phyloP scores from a whole-genome alignment of 2,113 vertebrate species.

The Galemys pyrenaicus region DNA sequence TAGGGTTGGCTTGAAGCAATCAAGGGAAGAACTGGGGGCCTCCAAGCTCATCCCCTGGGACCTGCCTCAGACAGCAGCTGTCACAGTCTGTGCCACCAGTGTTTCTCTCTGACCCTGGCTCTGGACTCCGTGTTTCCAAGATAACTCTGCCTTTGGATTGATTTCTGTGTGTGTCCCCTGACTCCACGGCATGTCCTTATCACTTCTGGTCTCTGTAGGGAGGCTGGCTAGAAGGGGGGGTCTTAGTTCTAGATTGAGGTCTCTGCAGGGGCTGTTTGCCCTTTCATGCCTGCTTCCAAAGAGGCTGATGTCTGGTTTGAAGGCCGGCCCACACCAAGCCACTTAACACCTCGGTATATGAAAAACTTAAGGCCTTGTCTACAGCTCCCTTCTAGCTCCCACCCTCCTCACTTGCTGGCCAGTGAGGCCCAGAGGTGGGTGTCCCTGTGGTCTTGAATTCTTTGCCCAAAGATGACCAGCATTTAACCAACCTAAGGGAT shows the following conservation, averaged over 20 bases:
- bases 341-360: not conserved
- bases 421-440: not conserved
- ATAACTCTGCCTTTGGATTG: constrained; percentile 3
- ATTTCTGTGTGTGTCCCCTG: not conserved
- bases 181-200: not conserved
- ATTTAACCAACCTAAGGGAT: not conserved
- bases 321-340: not conserved
- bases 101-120: not conserved
- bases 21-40: not conserved
- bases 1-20: not conserved
- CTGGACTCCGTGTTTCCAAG: not conserved
- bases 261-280: not conserved
- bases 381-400: not conserved
- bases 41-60: not conserved
- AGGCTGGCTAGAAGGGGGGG: not conserved
- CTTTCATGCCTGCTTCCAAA: not conserved
- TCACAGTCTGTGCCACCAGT: not conserved
- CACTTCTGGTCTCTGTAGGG: not conserved
- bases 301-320: not conserved
- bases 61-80: not conserved
- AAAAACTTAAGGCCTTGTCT: constrained; percentile 12
- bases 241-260: not conserved
- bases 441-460: constrained; percentile 5
- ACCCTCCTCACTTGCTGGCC: not conserved
- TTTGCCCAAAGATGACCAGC: constrained; percentile 46